Conservation (phyloP, 2,797 vertebrate species). For the Decapterus maruadsi region DNA sequence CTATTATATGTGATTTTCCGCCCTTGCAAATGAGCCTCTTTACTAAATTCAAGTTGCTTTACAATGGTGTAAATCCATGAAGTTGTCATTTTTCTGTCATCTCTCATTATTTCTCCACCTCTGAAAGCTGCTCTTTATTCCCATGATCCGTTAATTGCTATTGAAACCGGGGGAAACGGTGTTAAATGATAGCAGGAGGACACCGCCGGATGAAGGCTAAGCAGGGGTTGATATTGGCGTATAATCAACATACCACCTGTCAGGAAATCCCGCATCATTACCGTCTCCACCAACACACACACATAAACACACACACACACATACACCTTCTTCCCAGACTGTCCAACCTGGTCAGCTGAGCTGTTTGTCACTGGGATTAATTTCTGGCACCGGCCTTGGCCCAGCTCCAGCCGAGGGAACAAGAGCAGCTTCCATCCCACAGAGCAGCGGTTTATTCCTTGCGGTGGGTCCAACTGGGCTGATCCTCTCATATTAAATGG, state of each 20-base stretch:
- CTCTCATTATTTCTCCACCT: slow-evolving; percentile 14
- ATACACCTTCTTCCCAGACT: slow-evolving; percentile 52
- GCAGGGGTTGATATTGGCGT: slow-evolving; percentile 46
- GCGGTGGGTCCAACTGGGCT: slow-evolving; percentile 70
- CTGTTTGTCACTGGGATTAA: slow-evolving; percentile 66
- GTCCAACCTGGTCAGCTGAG: slow-evolving; percentile 60
- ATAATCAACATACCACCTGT: slow-evolving; percentile 70
- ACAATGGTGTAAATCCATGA: not conserved
- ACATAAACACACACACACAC: not conserved
- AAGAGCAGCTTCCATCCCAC: slow-evolving; percentile 69
- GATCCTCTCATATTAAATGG: slow-evolving; percentile 80
- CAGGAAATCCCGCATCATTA: slow-evolving; percentile 59
- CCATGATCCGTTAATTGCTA: slow-evolving; percentile 54
- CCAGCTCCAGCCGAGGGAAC: slow-evolving; percentile 63
- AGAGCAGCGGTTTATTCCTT: slow-evolving; percentile 72
- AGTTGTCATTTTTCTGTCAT: not conserved
- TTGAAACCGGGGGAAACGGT: slow-evolving; percentile 43
- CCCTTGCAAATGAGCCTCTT: not conserved
- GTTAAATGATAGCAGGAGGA: slow-evolving; percentile 64
- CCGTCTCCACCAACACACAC: slow-evolving; percentile 37
- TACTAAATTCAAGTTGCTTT: not conserved
- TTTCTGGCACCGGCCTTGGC: slow-evolving; percentile 57
- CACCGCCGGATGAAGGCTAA: slow-evolving; percentile 43
- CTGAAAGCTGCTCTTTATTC: slow-evolving; percentile 5
- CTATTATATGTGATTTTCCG: no score